Conservation (phyloP, 2,797 vertebrate species). For the Pteropus rufus region DNA sequence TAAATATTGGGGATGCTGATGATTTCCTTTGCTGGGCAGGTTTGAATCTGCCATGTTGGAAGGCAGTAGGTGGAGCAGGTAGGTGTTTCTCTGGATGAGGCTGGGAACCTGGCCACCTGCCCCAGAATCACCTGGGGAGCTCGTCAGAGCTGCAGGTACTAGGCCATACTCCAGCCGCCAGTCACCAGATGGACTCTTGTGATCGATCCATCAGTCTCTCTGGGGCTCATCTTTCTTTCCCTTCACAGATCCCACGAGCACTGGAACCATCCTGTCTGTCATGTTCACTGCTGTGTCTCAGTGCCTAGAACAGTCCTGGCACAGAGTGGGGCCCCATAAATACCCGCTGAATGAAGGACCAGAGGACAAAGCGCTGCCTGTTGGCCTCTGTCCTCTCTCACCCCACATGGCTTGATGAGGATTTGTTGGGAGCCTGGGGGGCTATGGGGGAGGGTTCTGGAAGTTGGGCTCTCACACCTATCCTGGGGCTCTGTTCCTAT, state of each 20-base stretch:
- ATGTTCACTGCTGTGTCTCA: too few relatives aligned
- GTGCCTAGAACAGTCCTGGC: background rate
- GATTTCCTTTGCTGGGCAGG: background rate
- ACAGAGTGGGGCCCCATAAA: background rate
- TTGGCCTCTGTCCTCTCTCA: background rate
- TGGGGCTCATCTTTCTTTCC: background rate
- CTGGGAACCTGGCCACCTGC: background rate
- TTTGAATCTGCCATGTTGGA: background rate
- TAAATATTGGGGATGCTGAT: background rate
- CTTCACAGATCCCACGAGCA: background rate
- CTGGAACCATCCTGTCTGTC: background rate
- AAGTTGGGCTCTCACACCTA: background rate
- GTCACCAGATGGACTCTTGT: background rate
- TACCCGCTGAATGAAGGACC: background rate
- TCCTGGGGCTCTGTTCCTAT: background rate
- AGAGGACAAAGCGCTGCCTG: rapidly evolving
- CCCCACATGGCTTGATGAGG: background rate
- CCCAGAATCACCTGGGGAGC: background rate
- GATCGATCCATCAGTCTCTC: background rate
- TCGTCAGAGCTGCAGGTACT: background rate
- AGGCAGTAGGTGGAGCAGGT: background rate
- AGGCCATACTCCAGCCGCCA: background rate
- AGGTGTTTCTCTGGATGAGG: background rate
- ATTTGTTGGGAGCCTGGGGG: background rate
- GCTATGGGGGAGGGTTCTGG: background rate